Evolutionary conservation across 1,140 invertebrate species (phyloP), one percentile per base, ranked within the genome.

Genomic region (Littorina saxatilis): DNA sequence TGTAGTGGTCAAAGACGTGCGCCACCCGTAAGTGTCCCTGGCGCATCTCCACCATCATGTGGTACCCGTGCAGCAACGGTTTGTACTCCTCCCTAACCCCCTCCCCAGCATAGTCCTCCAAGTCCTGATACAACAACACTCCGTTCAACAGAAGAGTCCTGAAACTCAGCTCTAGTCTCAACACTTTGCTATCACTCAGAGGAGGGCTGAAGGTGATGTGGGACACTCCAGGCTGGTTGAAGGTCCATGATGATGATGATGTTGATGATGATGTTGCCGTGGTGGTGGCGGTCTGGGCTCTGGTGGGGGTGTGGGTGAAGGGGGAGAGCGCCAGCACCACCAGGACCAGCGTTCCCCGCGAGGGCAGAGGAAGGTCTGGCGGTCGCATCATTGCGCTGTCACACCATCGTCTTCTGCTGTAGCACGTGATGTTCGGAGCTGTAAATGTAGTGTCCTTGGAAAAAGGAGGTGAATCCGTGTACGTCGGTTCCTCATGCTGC

Each of bases 171-270:
- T 68, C 13, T 17, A 68, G 66, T 35, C 32, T 29, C 29, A 68
- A 39, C 17, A 68, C 35, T 13, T 23, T 29, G 37, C 66, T 68
- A 35, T 68, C 66, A 20, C 29, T 68, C 66, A 68, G 23, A 2
- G 66, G 66, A 32, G 66, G 66, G 35, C 32, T 39, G 35, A 68
- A 68, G 0, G 32, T 68, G 66, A 68, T 68, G 35, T 68, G 66
- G 5, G 66, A 68, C 35, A 68, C 66, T 35, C 63, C 66, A 13
- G 66, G 66, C 9, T 68, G 32, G 35, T 23, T 68, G 66, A 68
- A 68, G 11, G 66, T 68, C 66, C 66, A 68, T 20, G 66, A 68
- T 39, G 66, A 37, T 5, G 66, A 39, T 3, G 66, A 66, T 23
- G 7, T 11, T 4, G 27, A 29, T 27, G 1, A 50, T 11, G 47